Percentiles rank a stretch among this genome's conserved stretches.
phyloP scores from a whole-genome alignment of 2,113 vertebrate genomes.

The Osmerus mordax region DNA sequence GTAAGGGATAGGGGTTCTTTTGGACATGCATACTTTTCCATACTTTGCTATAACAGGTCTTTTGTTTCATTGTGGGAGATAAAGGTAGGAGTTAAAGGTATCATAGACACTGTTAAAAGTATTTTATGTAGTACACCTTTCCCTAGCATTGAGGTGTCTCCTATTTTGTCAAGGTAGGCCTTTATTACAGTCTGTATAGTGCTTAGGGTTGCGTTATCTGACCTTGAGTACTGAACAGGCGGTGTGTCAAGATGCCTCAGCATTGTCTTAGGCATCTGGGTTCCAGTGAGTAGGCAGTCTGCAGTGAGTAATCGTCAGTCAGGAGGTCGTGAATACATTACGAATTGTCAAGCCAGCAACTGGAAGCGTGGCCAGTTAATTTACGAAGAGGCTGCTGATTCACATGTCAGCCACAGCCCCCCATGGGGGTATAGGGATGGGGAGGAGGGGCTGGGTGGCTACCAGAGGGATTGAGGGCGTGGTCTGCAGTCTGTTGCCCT shows the following conservation, averaged over 20 bases:
- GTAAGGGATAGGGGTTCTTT: no score
- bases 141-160: neutral
- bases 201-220: slow-evolving; percentile 2
- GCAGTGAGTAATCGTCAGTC: slow-evolving; percentile 23
- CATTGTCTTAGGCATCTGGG: slow-evolving; percentile 13
- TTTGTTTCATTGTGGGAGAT: no score
- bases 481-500: neutral
- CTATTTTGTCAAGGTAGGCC: neutral
- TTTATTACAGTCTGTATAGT: neutral
- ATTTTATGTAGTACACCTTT: neutral
- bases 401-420: slow-evolving; percentile 20
- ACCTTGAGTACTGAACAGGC: slow-evolving; percentile 33
- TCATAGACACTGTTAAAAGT: neutral
- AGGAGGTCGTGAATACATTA: slow-evolving; percentile 36
- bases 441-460: neutral
- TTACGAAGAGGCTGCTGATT: slow-evolving; percentile 35
- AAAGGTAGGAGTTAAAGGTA: no score
- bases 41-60: no score
- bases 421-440: neutral
- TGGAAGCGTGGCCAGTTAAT: slow-evolving; percentile 36
- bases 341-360: slow-evolving; percentile 30
- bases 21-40: no score
- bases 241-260: slow-evolving; percentile 11
- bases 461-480: neutral
- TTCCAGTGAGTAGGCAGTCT: slow-evolving; percentile 20